Evolutionary conservation across 2,797 vertebrate species (phyloP).

Genomic region (Coregonus sp.): DNA sequence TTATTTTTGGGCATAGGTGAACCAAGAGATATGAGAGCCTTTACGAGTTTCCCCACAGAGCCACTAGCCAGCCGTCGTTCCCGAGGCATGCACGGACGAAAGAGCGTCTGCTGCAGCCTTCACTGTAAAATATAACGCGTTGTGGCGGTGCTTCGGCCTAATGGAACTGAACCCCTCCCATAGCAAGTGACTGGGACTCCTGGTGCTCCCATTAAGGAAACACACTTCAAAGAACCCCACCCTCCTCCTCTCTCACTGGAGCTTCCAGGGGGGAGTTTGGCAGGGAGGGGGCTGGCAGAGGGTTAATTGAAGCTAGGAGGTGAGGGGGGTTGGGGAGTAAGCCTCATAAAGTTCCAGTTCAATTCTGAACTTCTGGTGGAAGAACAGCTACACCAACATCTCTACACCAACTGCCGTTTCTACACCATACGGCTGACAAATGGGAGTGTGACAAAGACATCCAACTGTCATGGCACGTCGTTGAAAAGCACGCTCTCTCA

Average conservation of each 20-base stretch:
- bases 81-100: too few species aligned
- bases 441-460: constrained; percentile 14
- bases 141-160: too few species aligned
- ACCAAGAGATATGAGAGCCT: too few species aligned
- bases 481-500: not conserved
- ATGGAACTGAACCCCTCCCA: not conserved
- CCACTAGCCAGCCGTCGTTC: too few species aligned
- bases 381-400: constrained; percentile 39
- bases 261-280: constrained; percentile 3
- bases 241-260: not conserved
- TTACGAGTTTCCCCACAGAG: too few species aligned
- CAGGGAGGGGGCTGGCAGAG: not conserved
- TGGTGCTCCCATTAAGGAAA: not conserved
- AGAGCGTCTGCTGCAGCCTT: too few species aligned
- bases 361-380: not conserved
- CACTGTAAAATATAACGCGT: too few species aligned
- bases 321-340: not conserved
- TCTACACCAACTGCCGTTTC: not conserved
- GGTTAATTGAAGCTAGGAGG: not conserved
- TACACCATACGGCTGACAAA: constrained; percentile 22
- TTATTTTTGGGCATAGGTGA: too few species aligned
- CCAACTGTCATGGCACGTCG: constrained; percentile 40
- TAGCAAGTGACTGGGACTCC: not conserved
- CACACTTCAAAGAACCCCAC: not conserved
- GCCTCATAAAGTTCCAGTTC: constrained; percentile 11